Percentiles rank a stretch among this genome's conserved stretches.
phyloP scores from a whole-genome alignment of 2,888 invertebrate genomes.

The Patella depressa region DNA sequence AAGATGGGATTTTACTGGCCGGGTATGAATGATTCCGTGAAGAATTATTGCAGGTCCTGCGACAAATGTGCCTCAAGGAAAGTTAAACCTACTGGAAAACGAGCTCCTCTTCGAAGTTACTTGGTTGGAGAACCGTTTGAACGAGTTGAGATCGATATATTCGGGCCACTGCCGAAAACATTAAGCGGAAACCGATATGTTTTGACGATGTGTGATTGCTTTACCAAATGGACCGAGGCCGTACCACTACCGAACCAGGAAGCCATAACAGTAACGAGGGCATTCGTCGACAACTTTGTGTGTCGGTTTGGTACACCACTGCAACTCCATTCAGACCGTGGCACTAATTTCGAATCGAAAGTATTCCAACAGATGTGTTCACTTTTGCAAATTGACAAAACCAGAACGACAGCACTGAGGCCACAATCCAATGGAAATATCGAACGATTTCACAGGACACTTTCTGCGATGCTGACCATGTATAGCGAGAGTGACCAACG shows the following conservation, averaged over 20 bases:
- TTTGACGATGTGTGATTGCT: slow-evolving; percentile 11
- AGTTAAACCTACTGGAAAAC: not conserved
- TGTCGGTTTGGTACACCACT: slow-evolving; percentile 15
- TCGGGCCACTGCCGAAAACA: slow-evolving; percentile 14
- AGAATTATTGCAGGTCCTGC: not conserved
- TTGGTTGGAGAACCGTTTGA: slow-evolving; percentile 19
- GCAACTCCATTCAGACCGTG: slow-evolving; percentile 15
- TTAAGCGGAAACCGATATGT: slow-evolving; percentile 11
- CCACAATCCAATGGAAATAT: slow-evolving; percentile 29
- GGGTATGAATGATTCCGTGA: not conserved
- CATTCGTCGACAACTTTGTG: slow-evolving; percentile 3
- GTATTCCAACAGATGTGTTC: slow-evolving; percentile 18
- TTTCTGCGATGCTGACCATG: slow-evolving; percentile 21
- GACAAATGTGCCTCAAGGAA: slow-evolving; percentile 8
- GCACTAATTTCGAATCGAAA: slow-evolving; percentile 19
- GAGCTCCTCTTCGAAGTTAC: not conserved
- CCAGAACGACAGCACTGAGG: slow-evolving; percentile 20
- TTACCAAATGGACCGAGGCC: slow-evolving; percentile 21
- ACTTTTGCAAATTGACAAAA: slow-evolving; percentile 18
- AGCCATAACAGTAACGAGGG: slow-evolving; percentile 3
- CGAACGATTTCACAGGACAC: slow-evolving; percentile 23
- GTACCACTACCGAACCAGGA: slow-evolving; percentile 15
- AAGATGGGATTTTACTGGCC: slow-evolving; percentile 15
- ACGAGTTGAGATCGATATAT: slow-evolving; percentile 11
- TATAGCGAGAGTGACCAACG: slow-evolving; percentile 15